Evolutionary conservation across 2,113 vertebrate species (phyloP).

Genomic region (Oceanodroma tethys): DNA sequence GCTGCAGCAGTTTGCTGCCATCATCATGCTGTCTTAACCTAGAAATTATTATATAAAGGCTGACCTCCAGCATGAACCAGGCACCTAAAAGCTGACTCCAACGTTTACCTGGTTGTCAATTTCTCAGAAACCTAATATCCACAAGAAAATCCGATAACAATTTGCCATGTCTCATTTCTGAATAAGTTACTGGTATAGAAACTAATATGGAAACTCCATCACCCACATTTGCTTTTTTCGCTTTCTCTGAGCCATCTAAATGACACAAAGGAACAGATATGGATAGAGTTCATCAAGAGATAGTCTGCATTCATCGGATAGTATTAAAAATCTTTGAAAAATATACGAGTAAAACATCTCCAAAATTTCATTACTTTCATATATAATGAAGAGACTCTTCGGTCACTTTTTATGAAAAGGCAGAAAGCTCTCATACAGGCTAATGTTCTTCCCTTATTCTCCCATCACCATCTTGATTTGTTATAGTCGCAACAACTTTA

Average conservation of each 20-base stretch:
- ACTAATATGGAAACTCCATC: neutral
- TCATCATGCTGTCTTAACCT: neutral
- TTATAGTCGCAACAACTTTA: neutral
- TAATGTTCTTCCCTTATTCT: neutral
- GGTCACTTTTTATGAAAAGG: neutral
- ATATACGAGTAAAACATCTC: neutral
- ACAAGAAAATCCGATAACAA: neutral
- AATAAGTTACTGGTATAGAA: neutral
- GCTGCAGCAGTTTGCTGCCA: neutral
- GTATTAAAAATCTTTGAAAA: neutral
- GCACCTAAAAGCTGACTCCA: neutral
- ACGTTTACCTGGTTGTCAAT: neutral
- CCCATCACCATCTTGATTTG: neutral
- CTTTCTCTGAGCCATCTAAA: neutral
- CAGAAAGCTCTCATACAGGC: neutral
- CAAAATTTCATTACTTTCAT: neutral
- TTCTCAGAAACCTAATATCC: neutral
- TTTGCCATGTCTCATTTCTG: neutral
- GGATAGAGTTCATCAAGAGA: neutral
- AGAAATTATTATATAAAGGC: neutral
- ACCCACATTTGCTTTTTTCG: neutral
- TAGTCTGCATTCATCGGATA: neutral
- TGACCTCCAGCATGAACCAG: neutral
- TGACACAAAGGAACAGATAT: neutral
- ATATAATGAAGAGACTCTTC: neutral